Conservation (phyloP, 2,113 vertebrate species). For the Lucifuga dentata region DNA sequence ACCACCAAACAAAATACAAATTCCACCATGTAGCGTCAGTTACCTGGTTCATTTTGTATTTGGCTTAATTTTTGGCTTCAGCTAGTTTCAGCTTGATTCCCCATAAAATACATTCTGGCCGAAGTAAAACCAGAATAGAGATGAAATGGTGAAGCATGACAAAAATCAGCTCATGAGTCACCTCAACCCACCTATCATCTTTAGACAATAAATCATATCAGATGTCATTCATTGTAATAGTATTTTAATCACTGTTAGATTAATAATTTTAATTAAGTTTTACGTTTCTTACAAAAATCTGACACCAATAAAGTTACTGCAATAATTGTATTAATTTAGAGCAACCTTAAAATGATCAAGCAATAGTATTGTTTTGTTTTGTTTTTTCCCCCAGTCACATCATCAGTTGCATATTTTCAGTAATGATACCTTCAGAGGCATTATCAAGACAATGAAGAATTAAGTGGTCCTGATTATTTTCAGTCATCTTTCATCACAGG, state of each 20-base stretch:
- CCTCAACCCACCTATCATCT: neutral
- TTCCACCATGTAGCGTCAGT: neutral
- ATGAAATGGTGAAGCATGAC: neutral
- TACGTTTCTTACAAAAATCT: neutral
- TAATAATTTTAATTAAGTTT: neutral
- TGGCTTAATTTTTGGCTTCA: neutral
- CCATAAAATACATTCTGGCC: too few species aligned
- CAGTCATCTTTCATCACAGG: conserved; percentile 26
- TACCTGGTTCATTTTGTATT: conserved; percentile 8
- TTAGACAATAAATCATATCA: conserved; percentile 9
- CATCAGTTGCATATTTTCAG: conserved; percentile 17
- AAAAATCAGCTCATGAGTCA: neutral
- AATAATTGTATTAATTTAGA: conserved; percentile 15
- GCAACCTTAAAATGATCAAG: conserved; percentile 19
- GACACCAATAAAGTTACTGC: neutral
- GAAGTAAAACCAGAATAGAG: neutral
- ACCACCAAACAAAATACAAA: conserved; percentile 1
- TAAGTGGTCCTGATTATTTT: conserved; percentile 24
- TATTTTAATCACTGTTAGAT: neutral
- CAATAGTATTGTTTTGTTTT: conserved; percentile 19
- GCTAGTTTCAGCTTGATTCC: neutral
- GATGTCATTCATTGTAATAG: conserved; percentile 11
- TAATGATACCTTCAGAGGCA: neutral
- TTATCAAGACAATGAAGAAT: neutral
- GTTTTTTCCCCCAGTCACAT: conserved; percentile 12